Evolutionary conservation across 2,888 invertebrate species (phyloP).

Genomic region (Lepidochrysops patricia): DNA sequence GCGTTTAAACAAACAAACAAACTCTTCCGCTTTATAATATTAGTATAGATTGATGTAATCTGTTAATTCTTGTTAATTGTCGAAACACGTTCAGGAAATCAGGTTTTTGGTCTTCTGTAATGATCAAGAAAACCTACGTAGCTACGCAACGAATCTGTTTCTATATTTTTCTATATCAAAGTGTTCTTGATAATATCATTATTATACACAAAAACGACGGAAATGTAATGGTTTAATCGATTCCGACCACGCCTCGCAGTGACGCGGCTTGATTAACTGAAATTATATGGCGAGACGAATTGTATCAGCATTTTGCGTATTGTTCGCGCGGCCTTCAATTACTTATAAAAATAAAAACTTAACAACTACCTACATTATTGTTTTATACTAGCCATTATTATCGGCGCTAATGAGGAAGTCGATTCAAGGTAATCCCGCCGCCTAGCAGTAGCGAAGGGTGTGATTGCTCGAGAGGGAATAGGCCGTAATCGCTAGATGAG

Average conservation of each 20-base stretch:
- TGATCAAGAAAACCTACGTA: too few species aligned
- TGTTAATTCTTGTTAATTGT: too few species aligned
- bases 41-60: too few species aligned
- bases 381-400: conserved; percentile 68
- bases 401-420: conserved; percentile 60
- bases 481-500: too few species aligned
- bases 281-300: conserved; percentile 71
- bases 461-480: too few species aligned
- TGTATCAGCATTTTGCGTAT: conserved; percentile 63
- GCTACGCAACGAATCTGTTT: too few species aligned
- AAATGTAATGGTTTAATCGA: conserved; percentile 69
- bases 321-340: conserved; percentile 60
- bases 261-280: conserved; percentile 67
- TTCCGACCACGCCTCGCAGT: conserved; percentile 61
- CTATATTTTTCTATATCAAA: conserved; percentile 61
- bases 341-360: conserved; percentile 62
- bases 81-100: too few species aligned
- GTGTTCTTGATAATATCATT: conserved; percentile 41
- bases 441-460: too few species aligned
- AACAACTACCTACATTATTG: conserved; percentile 64
- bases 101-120: too few species aligned
- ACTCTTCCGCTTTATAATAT: too few species aligned
- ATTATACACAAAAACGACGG: conserved; percentile 58
- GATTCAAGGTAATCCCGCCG: conserved; percentile 56
- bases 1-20: too few species aligned